A percentile compares a stretch with the other conserved stretches of the same genome.
Conservation (phyloP, 1,140 invertebrate genomes). For the Stegodyphus dumicola region DNA sequence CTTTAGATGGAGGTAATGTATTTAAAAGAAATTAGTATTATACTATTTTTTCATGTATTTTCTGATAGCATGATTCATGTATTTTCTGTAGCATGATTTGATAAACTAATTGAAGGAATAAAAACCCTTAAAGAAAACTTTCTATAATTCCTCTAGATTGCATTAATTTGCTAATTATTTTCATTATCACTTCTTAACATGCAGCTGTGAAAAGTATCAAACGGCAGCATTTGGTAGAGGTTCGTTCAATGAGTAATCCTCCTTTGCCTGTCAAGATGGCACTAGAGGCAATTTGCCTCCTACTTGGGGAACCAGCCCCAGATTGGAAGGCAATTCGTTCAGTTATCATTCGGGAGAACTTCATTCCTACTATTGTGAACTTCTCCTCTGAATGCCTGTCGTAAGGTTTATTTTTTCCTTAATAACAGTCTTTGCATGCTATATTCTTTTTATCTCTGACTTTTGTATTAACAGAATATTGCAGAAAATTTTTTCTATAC, state of each 20-base stretch:
- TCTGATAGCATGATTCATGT: no score
- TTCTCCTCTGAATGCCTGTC: slow-evolving; percentile 97
- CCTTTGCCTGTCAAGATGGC: slow-evolving; percentile 97
- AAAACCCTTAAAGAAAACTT: no score
- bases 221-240: slow-evolving; percentile 98
- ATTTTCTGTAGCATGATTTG: no score
- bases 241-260: slow-evolving; percentile 97
- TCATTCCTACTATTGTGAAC: slow-evolving; percentile 99
- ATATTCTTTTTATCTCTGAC: no score
- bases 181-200: slow-evolving; percentile 4
- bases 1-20: no score
- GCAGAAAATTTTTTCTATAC: no score
- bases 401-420: slow-evolving; percentile 74
- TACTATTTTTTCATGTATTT: no score
- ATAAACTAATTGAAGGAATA: no score
- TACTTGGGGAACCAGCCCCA: slow-evolving; percentile 95
- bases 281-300: slow-evolving; percentile 97
- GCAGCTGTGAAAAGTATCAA: slow-evolving; percentile 98
- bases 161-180: neutral
- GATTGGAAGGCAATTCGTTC: slow-evolving; percentile 99
- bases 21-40: no score
- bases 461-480: no score
- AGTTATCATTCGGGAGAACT: slow-evolving; percentile 99
- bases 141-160: no score
- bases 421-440: neutral